Percentiles rank a stretch among this genome's conserved stretches.
These are phyloP conservation scores for Microplitis mediator DNA, from an alignment of 1,140 invertebrate species.

Conservation along the genomic window DNA sequence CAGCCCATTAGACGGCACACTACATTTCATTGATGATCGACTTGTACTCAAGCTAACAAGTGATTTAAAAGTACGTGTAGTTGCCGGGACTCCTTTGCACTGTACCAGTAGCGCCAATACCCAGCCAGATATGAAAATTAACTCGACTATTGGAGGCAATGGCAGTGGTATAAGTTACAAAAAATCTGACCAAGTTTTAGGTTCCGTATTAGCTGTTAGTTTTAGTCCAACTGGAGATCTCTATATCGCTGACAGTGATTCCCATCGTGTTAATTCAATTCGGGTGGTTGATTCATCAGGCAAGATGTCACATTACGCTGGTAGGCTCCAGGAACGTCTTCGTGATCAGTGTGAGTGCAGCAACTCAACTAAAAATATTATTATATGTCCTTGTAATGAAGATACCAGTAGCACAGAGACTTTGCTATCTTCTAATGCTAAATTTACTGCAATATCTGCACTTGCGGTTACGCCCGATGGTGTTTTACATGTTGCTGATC, in stretches of 20 bases:
- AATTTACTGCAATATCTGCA: constrained; percentile 89
- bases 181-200: constrained; percentile 68
- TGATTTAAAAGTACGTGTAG: constrained; percentile 87
- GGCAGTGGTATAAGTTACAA: constrained; percentile 17
- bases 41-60: constrained; percentile 90
- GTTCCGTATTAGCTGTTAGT: constrained; percentile 81
- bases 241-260: constrained; percentile 92
- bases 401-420: constrained; percentile 80
- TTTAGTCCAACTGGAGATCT: constrained; percentile 93
- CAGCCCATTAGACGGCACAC: constrained; percentile 89
- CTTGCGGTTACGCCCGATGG: constrained; percentile 93
- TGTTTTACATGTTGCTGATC: constrained; percentile 91
- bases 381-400: constrained; percentile 67
- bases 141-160: constrained; percentile 31
- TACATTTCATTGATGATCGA: constrained; percentile 95
- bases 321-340: constrained; percentile 70
- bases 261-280: constrained; percentile 86
- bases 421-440: constrained; percentile 85
- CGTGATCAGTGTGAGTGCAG: constrained; percentile 56
- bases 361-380: constrained; percentile 52
- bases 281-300: constrained; percentile 82
- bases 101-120: constrained; percentile 66
- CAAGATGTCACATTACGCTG: constrained; percentile 82
- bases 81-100: constrained; percentile 89
- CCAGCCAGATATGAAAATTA: constrained; percentile 31